Evolutionary conservation across 2,888 invertebrate species (phyloP), one percentile per base, ranked within the genome.

Genomic region (Brachyptera putata): DNA sequence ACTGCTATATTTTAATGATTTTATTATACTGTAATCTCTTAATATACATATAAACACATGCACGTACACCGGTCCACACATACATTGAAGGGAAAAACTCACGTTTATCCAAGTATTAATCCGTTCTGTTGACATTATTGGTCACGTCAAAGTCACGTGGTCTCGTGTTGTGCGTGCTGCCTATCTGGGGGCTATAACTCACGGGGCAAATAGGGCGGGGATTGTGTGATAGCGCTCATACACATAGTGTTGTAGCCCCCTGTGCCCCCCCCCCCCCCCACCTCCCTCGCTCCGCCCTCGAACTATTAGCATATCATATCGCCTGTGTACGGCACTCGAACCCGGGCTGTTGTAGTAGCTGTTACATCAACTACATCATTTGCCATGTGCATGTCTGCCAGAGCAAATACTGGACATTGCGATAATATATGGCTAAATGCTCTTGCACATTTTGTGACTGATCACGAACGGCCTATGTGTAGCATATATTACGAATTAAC

Each of bases 201-300:
- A 58, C 53, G 50, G 13, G 13, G 58, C 58, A 53, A 53, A 53
- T 58, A 58, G 58, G 58, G 50, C 58, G 58, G 22, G 50, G 58
- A n/a, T 49, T 22, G 58, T 22, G 58, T 18, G 58, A 58, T 58
- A 50, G 53, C 14, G 58, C 34, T 22, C 46, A 21, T 3, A 7
- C 11, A 21, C 24, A 3, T 46, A n/a, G 24, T 2, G n/a, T n/a
- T n/a, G 22, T n/a, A 24, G 46, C 22, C 46, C 24, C 46, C 18
- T 16, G 18, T 16, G 24, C 46, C 4, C n/a, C 41, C 18, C n/a
- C 1, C n/a, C 7, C 21, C 21, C 24, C 3, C 1, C 24, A 9
- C 21, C 46, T n/a, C n/a, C n/a, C n/a, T n/a, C n/a, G n/a, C n/a
- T n/a, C n/a, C 39, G 24, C 46, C 22, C 5, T 22, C 22, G 21